These are phyloP conservation scores for Phalacrocorax brasilianus DNA, from an alignment of 2,113 vertebrate species.

Conservation along the genomic window DNA sequence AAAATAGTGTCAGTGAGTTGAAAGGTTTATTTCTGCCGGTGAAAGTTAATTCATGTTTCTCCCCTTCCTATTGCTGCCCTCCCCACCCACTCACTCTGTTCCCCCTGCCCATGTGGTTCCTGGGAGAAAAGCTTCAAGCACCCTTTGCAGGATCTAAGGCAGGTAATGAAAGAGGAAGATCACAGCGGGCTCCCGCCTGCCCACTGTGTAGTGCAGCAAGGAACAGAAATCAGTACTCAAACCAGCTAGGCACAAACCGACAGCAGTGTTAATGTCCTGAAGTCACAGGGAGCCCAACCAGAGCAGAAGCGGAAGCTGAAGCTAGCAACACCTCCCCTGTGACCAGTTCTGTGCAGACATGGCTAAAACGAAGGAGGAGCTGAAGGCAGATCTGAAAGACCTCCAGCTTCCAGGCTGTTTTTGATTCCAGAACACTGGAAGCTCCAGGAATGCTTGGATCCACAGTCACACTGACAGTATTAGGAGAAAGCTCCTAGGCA, in stretches of 20 bases:
- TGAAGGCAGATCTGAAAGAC: background rate
- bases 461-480: background rate
- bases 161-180: background rate
- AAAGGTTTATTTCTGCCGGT: background rate
- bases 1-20: fast-evolving
- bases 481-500: background rate
- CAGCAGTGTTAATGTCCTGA: background rate
- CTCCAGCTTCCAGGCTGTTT: background rate
- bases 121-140: background rate
- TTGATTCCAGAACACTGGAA: background rate
- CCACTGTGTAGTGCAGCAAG: background rate
- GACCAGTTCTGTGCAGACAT: background rate
- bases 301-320: background rate
- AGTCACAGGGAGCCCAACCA: background rate
- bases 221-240: background rate
- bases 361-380: background rate
- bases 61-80: background rate
- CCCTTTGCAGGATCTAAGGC: background rate
- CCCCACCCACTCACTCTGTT: background rate
- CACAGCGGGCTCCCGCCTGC: background rate
- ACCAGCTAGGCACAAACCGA: background rate
- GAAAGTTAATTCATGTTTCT: background rate
- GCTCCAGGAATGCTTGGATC: background rate
- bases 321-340: background rate
- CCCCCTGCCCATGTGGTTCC: background rate